A percentile compares a stretch with the other conserved stretches of the same genome.
phyloP scores from a whole-genome alignment of 2,888 invertebrate species.

The Apodemia zela region DNA sequence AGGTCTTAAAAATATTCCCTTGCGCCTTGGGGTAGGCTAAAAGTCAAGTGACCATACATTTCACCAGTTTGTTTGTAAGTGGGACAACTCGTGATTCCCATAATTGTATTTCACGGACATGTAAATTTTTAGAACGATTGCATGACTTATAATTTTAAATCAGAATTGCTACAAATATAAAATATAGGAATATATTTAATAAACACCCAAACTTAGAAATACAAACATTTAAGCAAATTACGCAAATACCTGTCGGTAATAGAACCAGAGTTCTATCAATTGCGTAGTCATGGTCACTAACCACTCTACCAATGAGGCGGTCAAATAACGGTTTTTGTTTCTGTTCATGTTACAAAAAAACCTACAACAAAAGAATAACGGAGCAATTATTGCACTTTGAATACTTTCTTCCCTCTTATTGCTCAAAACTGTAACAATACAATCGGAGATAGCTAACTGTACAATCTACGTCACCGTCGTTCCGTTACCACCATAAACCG shows the following conservation, averaged over 20 bases:
- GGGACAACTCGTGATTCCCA: no score
- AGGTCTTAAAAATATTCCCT: no score
- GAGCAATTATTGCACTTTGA: constrained; percentile 20
- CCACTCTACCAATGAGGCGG: background rate
- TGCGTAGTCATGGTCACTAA: no score
- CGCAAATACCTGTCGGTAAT: no score
- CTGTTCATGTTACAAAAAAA: background rate
- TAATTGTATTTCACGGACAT: no score
- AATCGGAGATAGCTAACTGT: constrained; percentile 37
- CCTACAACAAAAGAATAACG: constrained; percentile 15
- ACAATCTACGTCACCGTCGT: constrained; percentile 39
- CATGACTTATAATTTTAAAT: no score
- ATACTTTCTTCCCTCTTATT: constrained; percentile 42
- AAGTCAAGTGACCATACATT: no score
- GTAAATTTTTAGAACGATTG: no score
- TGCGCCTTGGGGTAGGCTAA: no score
- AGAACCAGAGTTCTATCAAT: no score
- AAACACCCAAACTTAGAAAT: background rate
- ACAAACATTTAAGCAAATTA: no score
- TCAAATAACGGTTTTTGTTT: background rate
- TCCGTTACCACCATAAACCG: constrained; percentile 34
- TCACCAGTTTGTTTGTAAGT: no score
- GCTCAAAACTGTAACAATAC: constrained; percentile 50
- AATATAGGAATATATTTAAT: background rate
- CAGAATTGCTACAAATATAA: background rate